phyloP scores from a whole-genome alignment of 2,797 vertebrate species.

The Nyctalus aviator region DNA sequence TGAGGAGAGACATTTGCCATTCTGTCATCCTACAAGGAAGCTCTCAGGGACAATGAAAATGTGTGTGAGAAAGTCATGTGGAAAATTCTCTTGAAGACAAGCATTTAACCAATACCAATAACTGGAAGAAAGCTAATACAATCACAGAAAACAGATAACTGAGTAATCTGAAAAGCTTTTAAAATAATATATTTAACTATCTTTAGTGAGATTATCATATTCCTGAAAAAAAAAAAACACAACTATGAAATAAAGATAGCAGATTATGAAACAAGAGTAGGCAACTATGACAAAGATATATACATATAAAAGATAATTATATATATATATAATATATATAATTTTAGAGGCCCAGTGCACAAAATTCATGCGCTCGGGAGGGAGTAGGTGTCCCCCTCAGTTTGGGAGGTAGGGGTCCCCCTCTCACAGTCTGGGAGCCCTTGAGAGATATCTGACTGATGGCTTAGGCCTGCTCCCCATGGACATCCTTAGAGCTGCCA shows the following conservation, averaged over 20 bases:
- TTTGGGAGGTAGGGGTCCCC: too few species aligned
- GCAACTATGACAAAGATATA: background rate
- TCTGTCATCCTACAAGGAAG: background rate
- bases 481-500: too few species aligned
- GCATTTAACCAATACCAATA: constrained; percentile 13
- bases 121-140: background rate
- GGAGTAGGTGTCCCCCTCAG: too few species aligned
- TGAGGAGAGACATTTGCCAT: background rate
- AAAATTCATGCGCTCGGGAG: too few species aligned
- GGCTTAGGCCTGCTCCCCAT: too few species aligned
- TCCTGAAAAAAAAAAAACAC: background rate
- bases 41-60: background rate
- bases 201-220: constrained; percentile 10
- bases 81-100: constrained; percentile 17
- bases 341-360: too few species aligned
- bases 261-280: constrained; percentile 64
- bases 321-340: too few species aligned
- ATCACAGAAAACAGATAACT: constrained; percentile 7
- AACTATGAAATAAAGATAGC: constrained; percentile 31
- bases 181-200: constrained; percentile 42
- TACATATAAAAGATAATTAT: too few species aligned
- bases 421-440: too few species aligned
- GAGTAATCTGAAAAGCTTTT: constrained; percentile 12
- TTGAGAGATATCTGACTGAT: too few species aligned
- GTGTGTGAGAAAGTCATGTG: background rate